Conservation (phyloP, 2,113 vertebrate genomes). For the Pavo muticus region DNA sequence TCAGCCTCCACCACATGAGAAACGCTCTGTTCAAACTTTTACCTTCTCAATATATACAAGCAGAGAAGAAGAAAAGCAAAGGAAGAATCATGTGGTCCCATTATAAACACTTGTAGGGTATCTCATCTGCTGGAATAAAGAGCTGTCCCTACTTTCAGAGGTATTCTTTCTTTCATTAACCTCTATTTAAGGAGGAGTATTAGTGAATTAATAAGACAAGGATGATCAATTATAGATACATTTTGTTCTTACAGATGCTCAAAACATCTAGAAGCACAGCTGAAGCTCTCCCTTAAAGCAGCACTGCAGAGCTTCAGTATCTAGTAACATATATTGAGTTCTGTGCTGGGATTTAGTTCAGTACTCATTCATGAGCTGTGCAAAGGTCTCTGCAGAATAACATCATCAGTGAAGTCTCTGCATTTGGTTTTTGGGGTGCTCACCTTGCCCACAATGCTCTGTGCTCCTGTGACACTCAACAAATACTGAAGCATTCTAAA, state of each 20-base stretch:
- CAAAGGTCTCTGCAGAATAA: constrained; percentile 42
- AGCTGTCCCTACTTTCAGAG: background rate
- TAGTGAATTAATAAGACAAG: background rate
- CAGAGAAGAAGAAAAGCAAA: background rate
- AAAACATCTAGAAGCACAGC: background rate
- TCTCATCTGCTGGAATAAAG: background rate
- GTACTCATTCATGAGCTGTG: background rate
- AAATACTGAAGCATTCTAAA: background rate
- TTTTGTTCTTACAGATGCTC: background rate
- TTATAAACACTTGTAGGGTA: background rate
- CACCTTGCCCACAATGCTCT: background rate
- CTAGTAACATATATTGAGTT: background rate
- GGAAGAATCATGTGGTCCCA: background rate
- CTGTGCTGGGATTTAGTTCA: background rate
- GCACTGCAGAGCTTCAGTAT: background rate
- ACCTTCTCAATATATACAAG: background rate
- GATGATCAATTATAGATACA: background rate
- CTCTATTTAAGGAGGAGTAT: background rate
- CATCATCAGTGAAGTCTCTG: background rate
- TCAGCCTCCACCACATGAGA: background rate
- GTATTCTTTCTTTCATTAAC: background rate
- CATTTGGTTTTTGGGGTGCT: background rate
- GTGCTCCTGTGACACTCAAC: background rate
- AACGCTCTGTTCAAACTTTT: background rate
- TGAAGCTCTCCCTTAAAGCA: background rate